Conservation (phyloP, 2,797 vertebrate species). For the Chaetophractus vellerosus region DNA sequence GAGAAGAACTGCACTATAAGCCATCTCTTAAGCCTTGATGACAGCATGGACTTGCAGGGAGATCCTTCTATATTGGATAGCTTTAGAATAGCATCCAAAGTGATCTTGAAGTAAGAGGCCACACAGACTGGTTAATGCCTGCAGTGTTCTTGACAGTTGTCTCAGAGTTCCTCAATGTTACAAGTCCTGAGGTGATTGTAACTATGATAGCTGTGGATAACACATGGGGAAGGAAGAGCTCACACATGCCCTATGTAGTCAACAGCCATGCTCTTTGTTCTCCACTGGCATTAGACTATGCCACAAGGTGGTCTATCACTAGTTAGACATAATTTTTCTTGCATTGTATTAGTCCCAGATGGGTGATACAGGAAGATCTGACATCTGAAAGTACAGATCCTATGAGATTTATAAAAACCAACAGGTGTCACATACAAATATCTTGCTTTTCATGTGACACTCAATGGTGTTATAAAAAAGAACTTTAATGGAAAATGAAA, state of each 20-base stretch:
- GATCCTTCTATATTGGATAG: too few relatives aligned
- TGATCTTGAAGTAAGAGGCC: too few relatives aligned
- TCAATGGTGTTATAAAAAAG: background rate
- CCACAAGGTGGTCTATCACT: background rate
- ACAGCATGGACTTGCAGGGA: too few relatives aligned
- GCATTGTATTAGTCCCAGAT: too few relatives aligned
- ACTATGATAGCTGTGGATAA: background rate
- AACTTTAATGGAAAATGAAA: slow-evolving; percentile 1
- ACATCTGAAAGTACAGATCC: slow-evolving; percentile 1
- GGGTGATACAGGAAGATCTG: background rate
- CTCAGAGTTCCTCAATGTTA: too few relatives aligned
- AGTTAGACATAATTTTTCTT: too few relatives aligned
- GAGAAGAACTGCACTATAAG: too few relatives aligned
- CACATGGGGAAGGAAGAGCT: background rate
- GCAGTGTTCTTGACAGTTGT: too few relatives aligned
- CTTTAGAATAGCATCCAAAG: too few relatives aligned
- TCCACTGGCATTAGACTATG: background rate
- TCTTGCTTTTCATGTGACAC: background rate
- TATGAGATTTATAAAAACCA: slow-evolving; percentile 3
- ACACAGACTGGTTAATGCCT: too few relatives aligned
- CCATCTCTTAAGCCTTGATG: too few relatives aligned
- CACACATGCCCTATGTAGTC: accelerated
- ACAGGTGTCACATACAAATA: background rate
- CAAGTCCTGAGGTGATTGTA: background rate
- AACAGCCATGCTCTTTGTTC: background rate